Evolutionary conservation across 2,113 vertebrate species (phyloP), one percentile per base, ranked within the genome.

Genomic region (Indicator maculatus): DNA sequence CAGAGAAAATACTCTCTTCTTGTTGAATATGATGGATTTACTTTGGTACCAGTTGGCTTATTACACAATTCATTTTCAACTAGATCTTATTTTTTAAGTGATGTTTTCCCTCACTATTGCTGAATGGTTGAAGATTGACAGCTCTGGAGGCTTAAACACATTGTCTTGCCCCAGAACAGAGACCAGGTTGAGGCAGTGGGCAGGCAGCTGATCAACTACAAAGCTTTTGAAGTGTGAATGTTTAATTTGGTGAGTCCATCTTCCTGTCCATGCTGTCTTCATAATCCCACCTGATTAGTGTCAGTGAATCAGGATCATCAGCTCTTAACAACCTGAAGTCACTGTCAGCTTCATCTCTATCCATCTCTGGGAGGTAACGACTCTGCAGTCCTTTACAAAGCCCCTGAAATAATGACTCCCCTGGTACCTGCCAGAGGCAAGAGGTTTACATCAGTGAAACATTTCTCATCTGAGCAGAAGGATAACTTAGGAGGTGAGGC

Each of bases 21-120:
- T 80, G 69, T 89, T 97, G 65, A 5, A 5, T 30, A 7, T 78
- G 89, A 93, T 61, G 76, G 89, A 91, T 93, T 95, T 93, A 71
- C 53, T 71, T 80, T 28, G 58, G 76, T 83, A 76, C 41, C 93
- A 74, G 64, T 78, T 86, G 72, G 84, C 93, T 89, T 88, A 64
- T 67, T 63, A 45, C 56, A 67, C 67, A 59, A 39, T 83, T 74
- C 24, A 53, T 95, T 93, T 79, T 73, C 64, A 92, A 18, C 82
- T 30, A 5, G 52, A 39, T 77, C 52, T 74, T 77, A 13, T 70
- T 89, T 92, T 69, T 72, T 19, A 36, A 94, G 75, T 27, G 55
- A 53, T 74, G 47, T 88, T 85, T 88, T 85, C 18, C 58, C 78
- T 45, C 33, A 16, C 12, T 27, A 66, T 47, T 72, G 16, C 41